Percentiles rank a stretch among this genome's conserved stretches.
Conservation (phyloP, 1,140 invertebrate genomes). For the Leptoteleia sp. region DNA sequence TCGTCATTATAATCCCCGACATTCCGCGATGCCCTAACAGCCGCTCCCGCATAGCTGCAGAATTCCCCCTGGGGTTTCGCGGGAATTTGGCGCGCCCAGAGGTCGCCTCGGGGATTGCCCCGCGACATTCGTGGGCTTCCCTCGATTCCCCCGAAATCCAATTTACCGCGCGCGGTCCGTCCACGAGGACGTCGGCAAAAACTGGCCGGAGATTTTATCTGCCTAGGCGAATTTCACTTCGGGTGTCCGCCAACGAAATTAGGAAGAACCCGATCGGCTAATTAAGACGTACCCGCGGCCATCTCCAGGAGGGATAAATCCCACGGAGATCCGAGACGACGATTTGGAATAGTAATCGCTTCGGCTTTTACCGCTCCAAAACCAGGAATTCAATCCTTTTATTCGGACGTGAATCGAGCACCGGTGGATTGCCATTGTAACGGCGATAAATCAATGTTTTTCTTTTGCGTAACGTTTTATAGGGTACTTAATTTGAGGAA, state of each 20-base stretch:
- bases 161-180: constrained; percentile 17
- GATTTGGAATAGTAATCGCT: constrained; percentile 3
- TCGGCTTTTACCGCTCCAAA: too few species aligned
- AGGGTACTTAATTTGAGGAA: too few species aligned
- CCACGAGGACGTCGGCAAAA: constrained; percentile 14
- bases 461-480: too few species aligned
- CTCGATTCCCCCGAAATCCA: constrained; percentile 17
- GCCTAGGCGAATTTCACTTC: constrained; percentile 40
- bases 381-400: too few species aligned
- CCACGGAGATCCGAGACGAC: background rate
- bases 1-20: constrained; percentile 62
- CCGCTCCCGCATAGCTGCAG: constrained; percentile 54
- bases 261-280: constrained; percentile 21
- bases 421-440: too few species aligned
- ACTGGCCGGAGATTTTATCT: constrained; percentile 24
- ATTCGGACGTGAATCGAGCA: too few species aligned
- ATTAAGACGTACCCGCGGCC: constrained; percentile 32
- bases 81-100: constrained; percentile 28
- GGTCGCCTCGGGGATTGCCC: constrained; percentile 35
- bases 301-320: constrained; percentile 11
- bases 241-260: constrained; percentile 13
- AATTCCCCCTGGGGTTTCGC: constrained; percentile 46
- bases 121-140: constrained; percentile 35
- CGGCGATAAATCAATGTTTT: too few species aligned
- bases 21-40: constrained; percentile 54